Percentiles rank a stretch among this genome's conserved stretches.
Conservation (phyloP, 2,888 invertebrate species). For the Tiliacea aurago region DNA sequence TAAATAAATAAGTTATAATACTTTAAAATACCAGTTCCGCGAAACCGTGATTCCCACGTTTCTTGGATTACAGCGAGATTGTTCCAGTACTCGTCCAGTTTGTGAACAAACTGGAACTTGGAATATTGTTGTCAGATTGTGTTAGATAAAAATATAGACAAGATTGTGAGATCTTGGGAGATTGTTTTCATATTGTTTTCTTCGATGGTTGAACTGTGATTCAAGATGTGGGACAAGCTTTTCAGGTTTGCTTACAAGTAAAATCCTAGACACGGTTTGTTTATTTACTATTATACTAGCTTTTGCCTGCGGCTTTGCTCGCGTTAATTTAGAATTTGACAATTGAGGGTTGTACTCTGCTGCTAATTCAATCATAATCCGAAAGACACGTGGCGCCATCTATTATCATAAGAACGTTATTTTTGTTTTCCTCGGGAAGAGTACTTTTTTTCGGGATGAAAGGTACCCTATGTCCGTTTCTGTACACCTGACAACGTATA, state of each 20-base stretch:
- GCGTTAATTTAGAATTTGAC: no score
- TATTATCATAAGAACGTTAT: no score
- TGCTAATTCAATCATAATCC: no score
- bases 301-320: no score
- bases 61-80: conserved; percentile 52
- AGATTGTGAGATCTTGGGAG: conserved; percentile 37
- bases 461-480: no score
- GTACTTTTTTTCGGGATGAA: no score
- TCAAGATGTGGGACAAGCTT: background rate
- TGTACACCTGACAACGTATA: no score
- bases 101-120: conserved; percentile 31
- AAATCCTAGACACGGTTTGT: background rate
- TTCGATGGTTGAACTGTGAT: conserved; percentile 10
- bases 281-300: no score
- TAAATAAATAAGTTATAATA: no score
- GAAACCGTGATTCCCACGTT: conserved; percentile 41
- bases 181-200: conserved; percentile 54
- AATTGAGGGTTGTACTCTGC: no score
- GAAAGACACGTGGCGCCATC: no score
- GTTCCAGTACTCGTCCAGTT: conserved; percentile 32
- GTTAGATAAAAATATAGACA: conserved; percentile 40
- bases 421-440: no score
- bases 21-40: conserved; percentile 44
- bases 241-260: background rate
- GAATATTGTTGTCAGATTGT: conserved; percentile 49